Base-by-base conservation (phyloP, 1,140 invertebrate species). In the Orius insidiosus region DNA sequence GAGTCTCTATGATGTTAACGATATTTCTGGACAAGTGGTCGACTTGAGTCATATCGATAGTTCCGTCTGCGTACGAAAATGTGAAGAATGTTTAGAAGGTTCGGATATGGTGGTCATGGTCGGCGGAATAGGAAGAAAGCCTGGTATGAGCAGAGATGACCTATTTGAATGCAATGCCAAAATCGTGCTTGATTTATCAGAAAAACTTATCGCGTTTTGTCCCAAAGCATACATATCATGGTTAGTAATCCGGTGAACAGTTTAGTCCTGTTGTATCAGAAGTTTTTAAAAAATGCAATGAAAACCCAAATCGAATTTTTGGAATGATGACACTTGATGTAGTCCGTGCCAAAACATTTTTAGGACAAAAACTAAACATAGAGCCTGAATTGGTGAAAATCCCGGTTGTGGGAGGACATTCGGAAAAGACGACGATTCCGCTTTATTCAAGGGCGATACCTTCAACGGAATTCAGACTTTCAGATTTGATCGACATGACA, bases 241-340 rank as follows among this genome's bases (percentile, higher is more conserved):
- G 68, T 63, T 13, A 72, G 71, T 0, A 65, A 68, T 46, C 73
- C 72, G 15, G 72, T 96, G 10, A 98, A 98, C 66, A 95, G 90
- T 47, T 95, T 90, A 50, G 90, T 98, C 33, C 95, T 4, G 97
- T 98, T 58, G 92, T 89, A 15, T 76, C 83, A 38, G 95, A 98
- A 67, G 79, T 97, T 10, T 69, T 92, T 50, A 89, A 92, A 64
- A 89, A 92, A 62, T 74, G 77, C 36, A 80, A 83, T 76, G 32
- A 92, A 57, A 89, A 97, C 64, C 81, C 86, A 2, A 85, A 80
- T 31, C 77, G 84, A 55, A 72, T 98, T 19, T 92, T 98, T 60
- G 94, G 94, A 52, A 87, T 98, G 1, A 93, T 92, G n/a, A 95
- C 92, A 10, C 67, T 98, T 45, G 94, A 98, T 68, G 75, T 96